Percentiles rank a stretch among this genome's conserved stretches.
phyloP scores from a whole-genome alignment of 2,113 vertebrate genomes.

The Lanius ludovicianus region DNA sequence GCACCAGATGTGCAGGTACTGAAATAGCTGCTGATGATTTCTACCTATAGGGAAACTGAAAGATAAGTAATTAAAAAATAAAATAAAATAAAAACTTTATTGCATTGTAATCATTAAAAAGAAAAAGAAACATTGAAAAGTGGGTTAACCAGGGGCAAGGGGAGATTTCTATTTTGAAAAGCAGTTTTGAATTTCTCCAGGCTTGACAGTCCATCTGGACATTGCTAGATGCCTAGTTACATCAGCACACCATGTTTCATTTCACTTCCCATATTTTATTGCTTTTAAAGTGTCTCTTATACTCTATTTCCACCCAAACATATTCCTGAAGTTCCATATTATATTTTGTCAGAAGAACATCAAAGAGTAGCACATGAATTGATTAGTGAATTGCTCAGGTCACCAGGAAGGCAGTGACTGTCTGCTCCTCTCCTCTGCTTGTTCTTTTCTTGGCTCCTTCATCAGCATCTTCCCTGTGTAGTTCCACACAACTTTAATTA shows the following conservation, averaged over 20 bases:
- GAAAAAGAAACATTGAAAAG: not conserved
- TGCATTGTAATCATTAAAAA: not conserved
- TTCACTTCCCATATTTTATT: not conserved
- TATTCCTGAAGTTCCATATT: not conserved
- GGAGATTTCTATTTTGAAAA: not conserved
- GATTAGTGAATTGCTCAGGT: not conserved
- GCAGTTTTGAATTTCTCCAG: not conserved
- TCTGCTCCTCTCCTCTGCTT: not conserved
- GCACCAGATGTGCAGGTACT: slow-evolving; percentile 64
- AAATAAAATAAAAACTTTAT: not conserved
- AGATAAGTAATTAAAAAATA: not conserved
- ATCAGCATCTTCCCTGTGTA: not conserved
- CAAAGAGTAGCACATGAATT: not conserved
- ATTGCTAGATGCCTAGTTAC: not conserved
- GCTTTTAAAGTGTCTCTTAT: not conserved
- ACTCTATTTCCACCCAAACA: not conserved
- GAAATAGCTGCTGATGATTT: slow-evolving; percentile 16
- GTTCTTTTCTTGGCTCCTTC: not conserved
- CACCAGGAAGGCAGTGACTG: not conserved
- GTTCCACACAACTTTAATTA: slow-evolving; percentile 16
- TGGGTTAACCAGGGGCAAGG: not conserved
- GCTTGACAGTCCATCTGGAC: not conserved
- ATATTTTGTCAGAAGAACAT: not conserved
- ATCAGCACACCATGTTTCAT: not conserved
- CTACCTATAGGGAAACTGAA: slow-evolving; percentile 1